Evolutionary conservation across 2,888 invertebrate genomes (phyloP).

Genomic region (Cistogaster globosa): DNA sequence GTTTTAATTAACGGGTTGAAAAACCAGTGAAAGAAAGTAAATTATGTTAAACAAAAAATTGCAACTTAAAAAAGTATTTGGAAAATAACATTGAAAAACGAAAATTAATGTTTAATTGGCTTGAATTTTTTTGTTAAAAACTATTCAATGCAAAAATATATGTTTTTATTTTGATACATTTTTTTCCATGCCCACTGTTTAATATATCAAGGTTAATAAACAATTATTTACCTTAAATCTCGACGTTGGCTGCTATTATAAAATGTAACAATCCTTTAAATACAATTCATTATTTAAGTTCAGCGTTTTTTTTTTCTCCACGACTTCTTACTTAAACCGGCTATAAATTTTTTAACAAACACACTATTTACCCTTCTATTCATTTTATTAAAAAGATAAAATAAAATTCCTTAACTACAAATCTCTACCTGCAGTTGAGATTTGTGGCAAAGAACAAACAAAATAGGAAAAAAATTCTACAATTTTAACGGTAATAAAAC

Average conservation of each 20-base stretch:
- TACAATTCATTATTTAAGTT: conserved; percentile 43
- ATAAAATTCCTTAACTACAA: conserved; percentile 58
- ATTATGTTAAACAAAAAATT: too few species aligned
- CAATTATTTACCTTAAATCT: conserved; percentile 54
- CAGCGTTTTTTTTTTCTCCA: conserved; percentile 11
- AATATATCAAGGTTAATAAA: conserved; percentile 52
- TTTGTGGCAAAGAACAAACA: conserved; percentile 30
- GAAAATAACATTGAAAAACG: too few species aligned
- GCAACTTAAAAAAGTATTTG: too few species aligned
- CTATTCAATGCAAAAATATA: too few species aligned
- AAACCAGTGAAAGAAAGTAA: too few species aligned
- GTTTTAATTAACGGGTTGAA: too few species aligned
- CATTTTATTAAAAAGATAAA: conserved; percentile 42
- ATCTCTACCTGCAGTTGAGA: conserved; percentile 51
- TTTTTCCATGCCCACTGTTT: conserved; percentile 34
- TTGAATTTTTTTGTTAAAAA: too few species aligned
- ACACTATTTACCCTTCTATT: conserved; percentile 45
- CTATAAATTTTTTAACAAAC: conserved; percentile 65
- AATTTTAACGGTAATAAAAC: conserved; percentile 61
- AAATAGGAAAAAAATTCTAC: conserved; percentile 7
- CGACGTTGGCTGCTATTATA: conserved; percentile 42
- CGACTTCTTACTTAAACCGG: conserved; percentile 11
- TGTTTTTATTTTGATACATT: neutral
- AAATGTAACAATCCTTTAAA: conserved; percentile 59
- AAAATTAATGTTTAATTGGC: too few species aligned